Base-by-base conservation (phyloP, 2,888 invertebrate genomes). In the Seira musarum region DNA sequence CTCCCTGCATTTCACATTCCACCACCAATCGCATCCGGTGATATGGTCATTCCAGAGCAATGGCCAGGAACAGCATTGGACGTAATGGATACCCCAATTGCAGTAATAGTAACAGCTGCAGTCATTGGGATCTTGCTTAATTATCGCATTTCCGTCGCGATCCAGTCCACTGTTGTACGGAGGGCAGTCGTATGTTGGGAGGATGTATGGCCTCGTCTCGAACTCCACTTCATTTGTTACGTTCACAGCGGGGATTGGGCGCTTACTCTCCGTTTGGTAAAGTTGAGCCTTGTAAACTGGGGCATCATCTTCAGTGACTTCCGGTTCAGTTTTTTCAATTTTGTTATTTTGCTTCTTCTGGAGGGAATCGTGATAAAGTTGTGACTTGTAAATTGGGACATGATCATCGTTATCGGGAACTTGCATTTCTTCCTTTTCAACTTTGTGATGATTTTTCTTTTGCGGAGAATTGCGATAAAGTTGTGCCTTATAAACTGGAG, bases 11-110 rank as follows among this genome's bases (percentile, higher is more conserved):
- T 40, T 63, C 0, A 77, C 76, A 15, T 73, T 73, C 49, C 49
- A 77, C 22, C 57, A 65, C 81, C 81, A 81, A 22, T 81, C 77
- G 57, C 77, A 81, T 19, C 53, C 46, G 24, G 77, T 81, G 10
- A 64, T 65, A 1, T 68, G 22, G 49, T 81, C 64, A 30, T 73
- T 77, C 77, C 81, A 81, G 6, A 81, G 63, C 8, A 77, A 67
- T 2, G 75, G 71, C 71, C 76, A 76, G 0, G 76, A n/a, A 22
- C 76, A 77, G 17, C 71, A 49, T 13, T 61, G 63, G 2, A 68
- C 46, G 15, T 64, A 63, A 25, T 66, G 70, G 24, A 72, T 30
- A 13, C 81, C 81, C 77, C 76, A 81, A 24, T 53, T 64, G 64
- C 81, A 81, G 17, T 76, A 77, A 57, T 76, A 81, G 30, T 46